phyloP scores from a whole-genome alignment of 2,888 invertebrate species.

The Lamellibrachia columna region DNA sequence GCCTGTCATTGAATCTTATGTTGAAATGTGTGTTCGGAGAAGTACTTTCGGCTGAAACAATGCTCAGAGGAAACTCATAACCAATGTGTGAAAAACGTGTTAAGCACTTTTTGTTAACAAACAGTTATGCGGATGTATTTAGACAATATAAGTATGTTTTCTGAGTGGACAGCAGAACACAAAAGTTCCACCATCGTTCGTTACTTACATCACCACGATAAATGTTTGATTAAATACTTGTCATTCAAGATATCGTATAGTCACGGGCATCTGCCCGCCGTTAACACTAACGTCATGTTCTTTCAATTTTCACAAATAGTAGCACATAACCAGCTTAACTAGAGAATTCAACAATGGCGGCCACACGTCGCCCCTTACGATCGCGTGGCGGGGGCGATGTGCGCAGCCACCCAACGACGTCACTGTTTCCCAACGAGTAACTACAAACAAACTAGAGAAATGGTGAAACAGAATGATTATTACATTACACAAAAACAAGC shows the following conservation, averaged over 20 bases:
- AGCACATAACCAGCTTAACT: slow-evolving; percentile 12
- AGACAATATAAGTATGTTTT: neutral
- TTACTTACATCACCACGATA: neutral
- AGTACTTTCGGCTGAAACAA: neutral
- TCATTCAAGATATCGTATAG: neutral
- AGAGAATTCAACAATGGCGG: neutral
- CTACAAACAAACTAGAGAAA: slow-evolving; percentile 4
- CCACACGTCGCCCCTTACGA: neutral
- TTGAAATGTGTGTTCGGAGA: neutral
- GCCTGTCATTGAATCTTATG: neutral
- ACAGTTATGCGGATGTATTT: neutral
- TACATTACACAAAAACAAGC: neutral
- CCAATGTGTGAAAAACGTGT: neutral
- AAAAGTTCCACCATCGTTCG: neutral
- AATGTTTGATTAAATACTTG: slow-evolving; percentile 3
- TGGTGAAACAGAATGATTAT: neutral
- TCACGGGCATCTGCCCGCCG: neutral
- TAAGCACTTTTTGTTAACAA: neutral
- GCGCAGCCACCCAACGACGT: neutral
- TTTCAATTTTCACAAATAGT: slow-evolving; percentile 10
- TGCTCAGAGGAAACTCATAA: neutral
- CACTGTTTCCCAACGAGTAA: neutral
- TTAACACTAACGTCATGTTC: neutral
- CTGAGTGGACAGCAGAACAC: neutral
- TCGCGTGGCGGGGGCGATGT: neutral